These are phyloP conservation scores for Sarcophaga bullata DNA, from an alignment of 1,140 invertebrate genomes.

Conservation along the genomic window DNA sequence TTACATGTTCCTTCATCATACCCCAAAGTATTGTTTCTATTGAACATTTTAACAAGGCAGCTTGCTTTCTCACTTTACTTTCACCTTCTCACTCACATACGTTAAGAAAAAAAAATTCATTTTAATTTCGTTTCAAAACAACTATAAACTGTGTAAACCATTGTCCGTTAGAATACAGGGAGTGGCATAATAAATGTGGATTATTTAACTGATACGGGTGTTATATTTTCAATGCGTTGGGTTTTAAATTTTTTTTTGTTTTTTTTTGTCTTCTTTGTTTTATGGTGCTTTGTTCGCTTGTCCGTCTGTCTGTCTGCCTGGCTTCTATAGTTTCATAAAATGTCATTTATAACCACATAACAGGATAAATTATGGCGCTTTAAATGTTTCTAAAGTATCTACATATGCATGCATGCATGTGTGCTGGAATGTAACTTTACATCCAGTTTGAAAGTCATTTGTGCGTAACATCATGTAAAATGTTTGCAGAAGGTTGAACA, in stretches of 20 bases:
- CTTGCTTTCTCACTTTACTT: neutral
- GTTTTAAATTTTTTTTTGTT: too few species aligned
- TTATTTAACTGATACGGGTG: neutral
- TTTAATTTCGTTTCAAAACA: neutral
- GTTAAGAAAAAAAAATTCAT: neutral
- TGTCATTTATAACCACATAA: slow-evolving; percentile 37
- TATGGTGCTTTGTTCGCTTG: neutral
- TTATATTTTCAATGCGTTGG: too few species aligned
- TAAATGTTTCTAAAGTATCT: slow-evolving; percentile 7
- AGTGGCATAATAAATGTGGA: neutral
- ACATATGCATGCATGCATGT: neutral
- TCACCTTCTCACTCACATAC: neutral
- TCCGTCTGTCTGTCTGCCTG: neutral
- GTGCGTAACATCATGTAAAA: too few species aligned
- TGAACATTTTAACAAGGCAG: neutral
- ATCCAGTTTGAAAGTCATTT: too few species aligned
- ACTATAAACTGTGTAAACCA: neutral
- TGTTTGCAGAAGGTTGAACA: too few species aligned
- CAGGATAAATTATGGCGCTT: slow-evolving; percentile 32
- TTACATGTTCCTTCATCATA: too few species aligned
- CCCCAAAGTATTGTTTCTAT: neutral
- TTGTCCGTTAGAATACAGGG: neutral
- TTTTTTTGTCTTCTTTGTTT: neutral
- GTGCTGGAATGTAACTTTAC: too few species aligned
- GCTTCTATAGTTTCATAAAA: slow-evolving; percentile 26